Evolutionary conservation across 30 jellyfish, hydroid and myxozoan genomes (phyloP).

Genomic region (Mastigias papua): DNA sequence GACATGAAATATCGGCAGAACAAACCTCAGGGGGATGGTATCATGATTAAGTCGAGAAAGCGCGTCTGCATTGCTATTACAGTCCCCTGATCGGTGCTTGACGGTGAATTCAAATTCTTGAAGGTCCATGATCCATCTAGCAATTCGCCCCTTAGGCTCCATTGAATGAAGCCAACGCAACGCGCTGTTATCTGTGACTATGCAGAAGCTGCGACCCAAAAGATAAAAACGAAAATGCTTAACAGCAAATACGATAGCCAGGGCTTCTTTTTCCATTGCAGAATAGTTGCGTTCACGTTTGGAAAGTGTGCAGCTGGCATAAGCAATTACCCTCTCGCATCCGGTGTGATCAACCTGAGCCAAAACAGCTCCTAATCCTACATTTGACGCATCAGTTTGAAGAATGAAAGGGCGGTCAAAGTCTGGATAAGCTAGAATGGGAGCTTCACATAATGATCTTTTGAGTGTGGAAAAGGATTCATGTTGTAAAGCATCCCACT

Average conservation of each 20-base stretch:
- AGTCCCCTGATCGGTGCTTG: conserved; percentile 38
- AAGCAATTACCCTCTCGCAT: conserved; percentile 34
- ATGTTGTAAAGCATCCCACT: conserved; percentile 11
- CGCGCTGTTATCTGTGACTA: conserved; percentile 52
- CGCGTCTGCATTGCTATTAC: conserved; percentile 17
- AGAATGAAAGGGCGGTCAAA: conserved; percentile 38
- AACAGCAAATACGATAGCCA: conserved; percentile 45
- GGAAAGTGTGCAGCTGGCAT: conserved; percentile 58
- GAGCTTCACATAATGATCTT: conserved; percentile 41
- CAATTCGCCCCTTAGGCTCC: conserved; percentile 64
- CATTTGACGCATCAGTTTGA: conserved; percentile 42
- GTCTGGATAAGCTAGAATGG: conserved; percentile 51
- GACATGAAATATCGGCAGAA: conserved; percentile 3
- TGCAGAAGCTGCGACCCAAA: conserved; percentile 25
- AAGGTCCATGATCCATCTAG: conserved; percentile 47
- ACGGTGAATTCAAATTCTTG: conserved; percentile 45
- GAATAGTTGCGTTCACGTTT: conserved; percentile 41
- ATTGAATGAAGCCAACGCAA: conserved; percentile 49
- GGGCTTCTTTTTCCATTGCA: conserved; percentile 71
- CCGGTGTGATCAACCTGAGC: conserved; percentile 35
- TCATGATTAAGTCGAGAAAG: conserved; percentile 3
- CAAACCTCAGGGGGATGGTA: background rate
- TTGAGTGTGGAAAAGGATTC: conserved; percentile 5
- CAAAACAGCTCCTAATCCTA: conserved; percentile 55
- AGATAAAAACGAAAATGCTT: conserved; percentile 54